Evolutionary conservation across 2,888 invertebrate genomes (phyloP).

Genomic region (Mythimna ferrago): DNA sequence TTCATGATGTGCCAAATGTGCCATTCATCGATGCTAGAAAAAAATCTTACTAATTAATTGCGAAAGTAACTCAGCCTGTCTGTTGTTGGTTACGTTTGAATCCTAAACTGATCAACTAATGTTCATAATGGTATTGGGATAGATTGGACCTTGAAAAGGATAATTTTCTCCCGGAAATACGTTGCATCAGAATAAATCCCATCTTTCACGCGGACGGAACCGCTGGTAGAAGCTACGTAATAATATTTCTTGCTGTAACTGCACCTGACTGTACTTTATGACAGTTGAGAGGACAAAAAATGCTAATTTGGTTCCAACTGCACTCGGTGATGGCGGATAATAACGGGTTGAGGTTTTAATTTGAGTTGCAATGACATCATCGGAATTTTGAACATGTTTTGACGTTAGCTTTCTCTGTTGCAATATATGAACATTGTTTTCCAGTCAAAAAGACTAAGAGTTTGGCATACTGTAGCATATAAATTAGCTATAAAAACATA

Average conservation of each 20-base stretch:
- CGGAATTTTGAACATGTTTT: conserved; percentile 30
- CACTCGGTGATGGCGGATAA: conserved; percentile 41
- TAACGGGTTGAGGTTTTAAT: conserved; percentile 33
- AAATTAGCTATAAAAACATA: neutral
- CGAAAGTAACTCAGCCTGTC: neutral
- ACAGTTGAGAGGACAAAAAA: conserved; percentile 37
- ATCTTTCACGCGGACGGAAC: neutral
- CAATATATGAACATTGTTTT: neutral
- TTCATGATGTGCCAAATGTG: too few relatives aligned
- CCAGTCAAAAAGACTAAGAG: too few relatives aligned
- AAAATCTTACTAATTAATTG: neutral
- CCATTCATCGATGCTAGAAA: neutral
- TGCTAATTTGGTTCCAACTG: conserved; percentile 42
- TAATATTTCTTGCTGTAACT: neutral
- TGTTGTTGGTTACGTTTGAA: neutral
- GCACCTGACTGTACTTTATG: conserved; percentile 39
- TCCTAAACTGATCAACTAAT: neutral
- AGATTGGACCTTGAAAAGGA: neutral
- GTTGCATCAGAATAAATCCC: too few relatives aligned
- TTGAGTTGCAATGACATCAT: conserved; percentile 32
- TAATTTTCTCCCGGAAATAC: neutral
- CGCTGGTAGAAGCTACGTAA: neutral
- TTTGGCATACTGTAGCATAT: neutral
- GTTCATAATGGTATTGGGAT: neutral
- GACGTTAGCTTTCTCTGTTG: conserved; percentile 40